Evolutionary conservation across 2,113 vertebrate genomes (phyloP).

Genomic region (Oreochromis niloticus): DNA sequence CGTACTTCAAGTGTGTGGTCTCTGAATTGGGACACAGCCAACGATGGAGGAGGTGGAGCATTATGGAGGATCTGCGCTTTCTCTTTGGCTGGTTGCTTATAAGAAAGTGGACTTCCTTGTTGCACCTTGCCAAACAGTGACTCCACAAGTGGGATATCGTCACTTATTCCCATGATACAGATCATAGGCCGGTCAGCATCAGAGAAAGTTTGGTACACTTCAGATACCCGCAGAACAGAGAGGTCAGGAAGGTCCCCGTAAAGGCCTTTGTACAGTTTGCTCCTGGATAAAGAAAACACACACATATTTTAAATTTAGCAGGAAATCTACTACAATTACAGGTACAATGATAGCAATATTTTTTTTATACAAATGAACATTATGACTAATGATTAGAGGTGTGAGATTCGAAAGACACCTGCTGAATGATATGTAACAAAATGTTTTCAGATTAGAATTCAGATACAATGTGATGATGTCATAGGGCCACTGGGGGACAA

Average conservation of each 20-base stretch:
- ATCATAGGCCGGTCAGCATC: neutral
- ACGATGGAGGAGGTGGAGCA: neutral
- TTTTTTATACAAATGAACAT: neutral
- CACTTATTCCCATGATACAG: neutral
- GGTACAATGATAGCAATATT: neutral
- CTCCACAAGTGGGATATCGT: too few species aligned
- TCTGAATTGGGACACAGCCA: neutral
- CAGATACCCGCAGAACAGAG: neutral
- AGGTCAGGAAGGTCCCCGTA: neutral
- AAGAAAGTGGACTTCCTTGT: neutral
- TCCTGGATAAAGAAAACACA: too few species aligned
- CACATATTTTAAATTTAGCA: too few species aligned
- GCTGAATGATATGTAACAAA: too few species aligned
- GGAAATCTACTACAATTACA: neutral
- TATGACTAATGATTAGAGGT: too few species aligned
- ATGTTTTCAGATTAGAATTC: too few species aligned
- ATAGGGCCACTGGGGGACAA: too few species aligned
- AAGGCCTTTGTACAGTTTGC: neutral
- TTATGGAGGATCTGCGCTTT: neutral
- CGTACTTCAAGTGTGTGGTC: rapidly evolving
- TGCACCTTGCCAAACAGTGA: neutral
- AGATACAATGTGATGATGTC: too few species aligned
- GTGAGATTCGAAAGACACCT: too few species aligned
- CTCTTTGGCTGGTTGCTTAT: neutral
- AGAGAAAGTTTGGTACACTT: neutral